Conservation (phyloP, 2,113 vertebrate species). For the Hippopotamus amphibius region DNA sequence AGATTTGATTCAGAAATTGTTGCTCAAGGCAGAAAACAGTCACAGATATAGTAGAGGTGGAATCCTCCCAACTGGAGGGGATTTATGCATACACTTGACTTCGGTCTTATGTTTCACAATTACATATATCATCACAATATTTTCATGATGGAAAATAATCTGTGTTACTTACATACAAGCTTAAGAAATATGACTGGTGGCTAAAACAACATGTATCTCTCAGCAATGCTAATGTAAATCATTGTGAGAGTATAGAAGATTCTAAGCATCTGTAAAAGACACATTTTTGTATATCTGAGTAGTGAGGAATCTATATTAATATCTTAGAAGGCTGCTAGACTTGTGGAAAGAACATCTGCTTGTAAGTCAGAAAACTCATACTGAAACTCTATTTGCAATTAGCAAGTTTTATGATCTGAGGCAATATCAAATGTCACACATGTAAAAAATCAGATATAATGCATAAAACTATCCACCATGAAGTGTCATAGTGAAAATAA, state of each 20-base stretch:
- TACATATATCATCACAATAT: neutral
- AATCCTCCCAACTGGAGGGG: neutral
- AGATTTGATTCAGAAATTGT: neutral
- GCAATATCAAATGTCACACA: neutral
- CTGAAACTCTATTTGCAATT: neutral
- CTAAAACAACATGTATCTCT: neutral
- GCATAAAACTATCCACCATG: neutral
- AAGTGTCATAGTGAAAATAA: neutral
- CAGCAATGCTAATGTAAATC: neutral
- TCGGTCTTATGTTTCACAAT: neutral
- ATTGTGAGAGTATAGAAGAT: neutral
- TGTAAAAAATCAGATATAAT: neutral
- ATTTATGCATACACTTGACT: neutral
- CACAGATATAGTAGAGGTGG: too few relatives aligned
- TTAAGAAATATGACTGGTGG: neutral
- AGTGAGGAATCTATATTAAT: neutral
- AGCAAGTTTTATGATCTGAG: neutral
- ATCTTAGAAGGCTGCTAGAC: neutral
- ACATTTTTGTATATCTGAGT: neutral
- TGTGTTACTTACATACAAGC: neutral
- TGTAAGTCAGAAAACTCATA: conserved; percentile 3
- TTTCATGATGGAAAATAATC: neutral
- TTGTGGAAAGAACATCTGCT: neutral
- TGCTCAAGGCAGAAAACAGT: neutral
- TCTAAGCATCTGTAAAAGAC: neutral